These are phyloP conservation scores for Schlechtendalia chinensis DNA, from an alignment of 1,140 invertebrate species.

Conservation along the genomic window DNA sequence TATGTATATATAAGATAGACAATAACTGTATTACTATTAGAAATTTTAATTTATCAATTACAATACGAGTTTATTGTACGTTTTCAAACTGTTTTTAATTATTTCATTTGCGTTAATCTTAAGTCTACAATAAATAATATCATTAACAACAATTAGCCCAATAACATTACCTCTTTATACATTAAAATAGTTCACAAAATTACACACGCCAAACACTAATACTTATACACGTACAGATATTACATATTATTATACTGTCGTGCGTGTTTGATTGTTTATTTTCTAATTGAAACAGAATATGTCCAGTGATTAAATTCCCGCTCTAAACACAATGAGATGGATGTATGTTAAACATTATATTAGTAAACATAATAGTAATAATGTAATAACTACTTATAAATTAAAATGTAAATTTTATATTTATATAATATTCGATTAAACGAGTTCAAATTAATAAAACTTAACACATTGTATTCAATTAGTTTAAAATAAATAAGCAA, in stretches of 20 bases:
- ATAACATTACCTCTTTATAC: neutral
- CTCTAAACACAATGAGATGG: conserved; percentile 31
- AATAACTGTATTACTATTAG: neutral
- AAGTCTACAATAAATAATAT: neutral
- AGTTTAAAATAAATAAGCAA: neutral
- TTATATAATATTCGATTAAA: no score
- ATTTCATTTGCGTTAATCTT: neutral
- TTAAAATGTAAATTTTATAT: neutral
- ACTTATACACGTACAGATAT: neutral
- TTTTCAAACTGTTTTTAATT: neutral
- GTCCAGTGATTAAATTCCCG: conserved; percentile 1
- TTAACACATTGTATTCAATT: conserved; percentile 1
- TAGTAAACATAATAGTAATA: neutral
- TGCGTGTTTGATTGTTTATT: neutral
- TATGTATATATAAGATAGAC: neutral
- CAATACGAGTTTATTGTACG: neutral
- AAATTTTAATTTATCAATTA: neutral
- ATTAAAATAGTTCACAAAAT: neutral
- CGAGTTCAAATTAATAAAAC: neutral
- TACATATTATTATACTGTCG: neutral
- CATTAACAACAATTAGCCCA: conserved; percentile 14
- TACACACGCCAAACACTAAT: neutral
- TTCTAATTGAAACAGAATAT: neutral
- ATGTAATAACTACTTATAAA: neutral
- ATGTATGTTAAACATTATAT: neutral